phyloP scores from a whole-genome alignment of 2,113 vertebrate genomes.

The Tilapia sparmanii region DNA sequence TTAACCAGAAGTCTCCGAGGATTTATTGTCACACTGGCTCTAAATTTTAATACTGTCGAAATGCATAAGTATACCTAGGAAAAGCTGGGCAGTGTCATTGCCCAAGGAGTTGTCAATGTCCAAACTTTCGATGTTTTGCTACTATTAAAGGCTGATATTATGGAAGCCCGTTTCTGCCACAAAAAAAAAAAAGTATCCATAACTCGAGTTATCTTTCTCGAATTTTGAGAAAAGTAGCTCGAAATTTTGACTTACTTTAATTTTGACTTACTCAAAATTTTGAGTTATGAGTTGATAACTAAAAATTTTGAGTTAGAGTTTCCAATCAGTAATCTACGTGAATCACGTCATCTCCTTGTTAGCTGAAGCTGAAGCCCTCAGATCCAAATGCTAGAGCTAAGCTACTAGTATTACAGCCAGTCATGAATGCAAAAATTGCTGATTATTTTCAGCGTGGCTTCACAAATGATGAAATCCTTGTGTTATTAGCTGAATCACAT shows the following conservation, averaged over 20 bases:
- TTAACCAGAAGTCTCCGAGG: conserved; percentile 51
- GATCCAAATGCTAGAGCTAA: background rate
- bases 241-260: background rate
- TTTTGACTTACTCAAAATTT: background rate
- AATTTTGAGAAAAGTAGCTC: background rate
- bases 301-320: background rate
- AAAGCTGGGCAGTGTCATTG: background rate
- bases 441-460: background rate
- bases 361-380: background rate
- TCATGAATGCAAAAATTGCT: background rate
- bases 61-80: background rate
- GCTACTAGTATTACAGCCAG: background rate
- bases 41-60: conserved; percentile 29
- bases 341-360: background rate
- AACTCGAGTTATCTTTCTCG: background rate
- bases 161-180: background rate
- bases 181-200: background rate
- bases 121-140: background rate
- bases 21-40: conserved; percentile 13
- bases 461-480: background rate
- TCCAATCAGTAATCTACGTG: background rate
- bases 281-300: background rate
- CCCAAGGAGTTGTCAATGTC: background rate
- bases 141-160: background rate
- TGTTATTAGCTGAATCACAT: background rate